These are phyloP conservation scores for Argynnis bischoffii DNA, from an alignment of 2,888 invertebrate genomes.

Conservation along the genomic window DNA sequence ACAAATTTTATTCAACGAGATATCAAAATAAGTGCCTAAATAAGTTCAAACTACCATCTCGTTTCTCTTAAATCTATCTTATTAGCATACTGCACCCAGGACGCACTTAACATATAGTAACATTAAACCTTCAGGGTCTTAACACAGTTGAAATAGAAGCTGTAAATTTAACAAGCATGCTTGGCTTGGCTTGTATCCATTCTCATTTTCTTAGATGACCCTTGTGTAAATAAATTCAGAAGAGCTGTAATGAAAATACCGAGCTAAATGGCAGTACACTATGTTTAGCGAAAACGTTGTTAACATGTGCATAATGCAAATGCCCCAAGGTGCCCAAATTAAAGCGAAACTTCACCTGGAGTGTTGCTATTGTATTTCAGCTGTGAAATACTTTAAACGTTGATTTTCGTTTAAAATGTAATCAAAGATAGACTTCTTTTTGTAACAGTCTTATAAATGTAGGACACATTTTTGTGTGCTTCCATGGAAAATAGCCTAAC, in stretches of 20 bases:
- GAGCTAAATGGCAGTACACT: conserved; percentile 47
- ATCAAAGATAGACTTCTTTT: no score
- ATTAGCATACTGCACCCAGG: conserved; percentile 17
- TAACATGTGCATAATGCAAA: conserved; percentile 41
- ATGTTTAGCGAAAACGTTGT: conserved; percentile 45
- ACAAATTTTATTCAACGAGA: neutral
- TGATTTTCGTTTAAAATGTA: neutral
- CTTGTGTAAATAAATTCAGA: conserved; percentile 58
- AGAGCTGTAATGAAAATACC: conserved; percentile 62
- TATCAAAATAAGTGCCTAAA: neutral
- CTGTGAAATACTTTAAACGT: neutral
- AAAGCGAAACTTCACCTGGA: conserved; percentile 29
- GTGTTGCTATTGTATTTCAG: conserved; percentile 7
- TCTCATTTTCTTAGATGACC: conserved; percentile 68
- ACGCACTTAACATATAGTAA: conserved; percentile 14
- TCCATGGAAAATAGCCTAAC: no score
- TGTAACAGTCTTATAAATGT: no score
- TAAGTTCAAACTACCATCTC: neutral
- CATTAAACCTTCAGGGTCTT: conserved; percentile 13
- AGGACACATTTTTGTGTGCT: no score
- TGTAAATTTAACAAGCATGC: conserved; percentile 54
- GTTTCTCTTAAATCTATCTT: conserved; percentile 9
- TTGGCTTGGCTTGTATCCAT: conserved; percentile 53
- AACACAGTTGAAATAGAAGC: conserved; percentile 49
- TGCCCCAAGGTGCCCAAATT: conserved; percentile 34